Evolutionary conservation across 2,113 vertebrate species (phyloP), one percentile per base, ranked within the genome.

Genomic region (Percina caprodes): DNA sequence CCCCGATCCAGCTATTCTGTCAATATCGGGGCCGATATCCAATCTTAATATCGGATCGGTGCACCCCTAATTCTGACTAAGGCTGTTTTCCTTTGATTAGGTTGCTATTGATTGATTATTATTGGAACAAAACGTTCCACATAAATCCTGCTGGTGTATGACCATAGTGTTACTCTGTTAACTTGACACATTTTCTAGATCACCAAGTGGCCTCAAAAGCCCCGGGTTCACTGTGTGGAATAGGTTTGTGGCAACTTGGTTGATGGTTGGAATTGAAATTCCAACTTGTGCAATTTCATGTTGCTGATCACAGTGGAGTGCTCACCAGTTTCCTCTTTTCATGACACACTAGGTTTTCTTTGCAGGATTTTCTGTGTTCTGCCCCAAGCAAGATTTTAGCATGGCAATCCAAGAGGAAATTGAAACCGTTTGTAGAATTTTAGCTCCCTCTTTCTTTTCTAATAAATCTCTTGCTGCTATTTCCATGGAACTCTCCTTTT

Each of bases 351-450:
- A 35, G 35, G 70, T 80, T 78, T 61, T 72, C 69, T 74, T 73
- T 35, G 49, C 56, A 42, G 42, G 77, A 60, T 65, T 80, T 54
- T 76, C 58, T 73, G 60, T 70, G 51, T 74, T 80, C 39, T 69
- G 79, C 81, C 79, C 52, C 42, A 13, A 79, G 69, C 58, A 81
- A 85, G 52, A 84, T 65, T 84, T 76, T 48, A 61, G 60, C 58
- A 78, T 71, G 79, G 67, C 48, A 76, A 69, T 61, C 66, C 74
- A 75, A 77, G 45, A 77, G 58, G 45, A 65, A 63, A 82, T 52
- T 30, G 66, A 80, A 88, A 69, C 42, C 15, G 2, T 67, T 67
- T 68, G 51, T 24, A 11, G 71, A 74, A 66, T 74, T 79, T 82
- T 51, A 81, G 23, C 65, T 74, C 7, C 26, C 18, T 74, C 12